Base-by-base conservation (phyloP, 1,140 invertebrate species). In the Calliphora vicina region DNA sequence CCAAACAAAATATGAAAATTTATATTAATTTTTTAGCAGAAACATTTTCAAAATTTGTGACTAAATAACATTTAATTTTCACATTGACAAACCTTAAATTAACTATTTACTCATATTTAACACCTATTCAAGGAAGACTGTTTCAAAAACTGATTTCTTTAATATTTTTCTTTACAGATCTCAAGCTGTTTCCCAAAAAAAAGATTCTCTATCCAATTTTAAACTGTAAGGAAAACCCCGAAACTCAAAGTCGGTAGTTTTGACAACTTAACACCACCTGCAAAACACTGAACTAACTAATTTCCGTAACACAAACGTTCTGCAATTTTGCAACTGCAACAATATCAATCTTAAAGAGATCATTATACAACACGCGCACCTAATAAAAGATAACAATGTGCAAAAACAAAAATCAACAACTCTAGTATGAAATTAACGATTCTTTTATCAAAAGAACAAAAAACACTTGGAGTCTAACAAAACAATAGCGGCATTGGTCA, bases 251-350 rank as follows among this genome's bases (percentile, higher is more conserved):
- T 2, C 27, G 27, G 27, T 29, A 74, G 26, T 74, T 74, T 74
- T 74, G 72, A 74, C 72, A 74, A 74, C 35, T 74, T 74, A 74
- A 74, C 72, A 74, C 72, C 72, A 74, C 72, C 72, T 74, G 72
- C 27, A 74, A 74, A 74, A 74, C 13, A 17, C 13, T 5, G 1
- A 74, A 74, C 27, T 17, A 74, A 42, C 12, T 50, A 35, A 74
- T 35, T 35, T 35, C 5, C 35, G 35, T 35, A 35, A 5, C 17
- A 17, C 27, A 26, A 73, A 78, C 35, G 15, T 29, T 15, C 17
- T n/a, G 10, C 20, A 26, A 78, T 42, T 9, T 20, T 43, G n/a
- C 23, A 43, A 78, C n/a, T 78, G 23, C 74, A 43, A 78, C 12
- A 25, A 78, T 43, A 25, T 43, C 35, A 78, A 78, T 78, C 74